These are phyloP conservation scores for Echinops telfairi DNA, from an alignment of 2,113 vertebrate genomes.

Conservation along the genomic window DNA sequence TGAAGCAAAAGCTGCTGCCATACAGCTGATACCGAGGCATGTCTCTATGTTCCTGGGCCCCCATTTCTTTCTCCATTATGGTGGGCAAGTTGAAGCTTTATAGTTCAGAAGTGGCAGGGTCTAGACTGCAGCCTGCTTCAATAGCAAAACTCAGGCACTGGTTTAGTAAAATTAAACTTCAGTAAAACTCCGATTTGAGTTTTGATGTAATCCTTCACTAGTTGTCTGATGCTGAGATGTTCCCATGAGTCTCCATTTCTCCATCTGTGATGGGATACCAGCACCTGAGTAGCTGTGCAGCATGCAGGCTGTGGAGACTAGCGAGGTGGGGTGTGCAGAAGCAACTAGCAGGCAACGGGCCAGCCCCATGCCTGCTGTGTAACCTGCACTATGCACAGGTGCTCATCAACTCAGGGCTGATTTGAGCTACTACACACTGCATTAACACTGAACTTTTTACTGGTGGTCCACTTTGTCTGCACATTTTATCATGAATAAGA, in stretches of 20 bases:
- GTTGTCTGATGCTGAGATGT: not conserved
- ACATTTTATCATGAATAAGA: not conserved
- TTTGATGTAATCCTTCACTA: not conserved
- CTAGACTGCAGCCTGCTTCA: not conserved
- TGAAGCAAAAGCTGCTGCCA: no score
- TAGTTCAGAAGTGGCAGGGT: not conserved
- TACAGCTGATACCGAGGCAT: rapidly evolving
- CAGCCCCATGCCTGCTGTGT: no score
- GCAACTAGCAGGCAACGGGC: no score
- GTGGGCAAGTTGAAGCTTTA: not conserved
- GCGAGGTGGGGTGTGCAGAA: no score
- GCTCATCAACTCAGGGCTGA: not conserved
- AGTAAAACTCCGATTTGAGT: not conserved
- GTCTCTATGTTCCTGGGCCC: not conserved
- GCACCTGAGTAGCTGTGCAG: not conserved
- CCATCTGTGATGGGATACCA: not conserved
- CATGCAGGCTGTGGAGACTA: not conserved
- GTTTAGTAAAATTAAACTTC: not conserved
- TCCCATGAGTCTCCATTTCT: not conserved
- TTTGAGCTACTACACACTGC: not conserved
- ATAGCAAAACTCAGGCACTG: not conserved
- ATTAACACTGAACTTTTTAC: not conserved
- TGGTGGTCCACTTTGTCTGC: not conserved
- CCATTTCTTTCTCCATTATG: not conserved
- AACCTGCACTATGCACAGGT: not conserved